Evolutionary conservation across 2,888 invertebrate species (phyloP), one percentile per base, ranked within the genome.

Genomic region (Acronicta aceris): DNA sequence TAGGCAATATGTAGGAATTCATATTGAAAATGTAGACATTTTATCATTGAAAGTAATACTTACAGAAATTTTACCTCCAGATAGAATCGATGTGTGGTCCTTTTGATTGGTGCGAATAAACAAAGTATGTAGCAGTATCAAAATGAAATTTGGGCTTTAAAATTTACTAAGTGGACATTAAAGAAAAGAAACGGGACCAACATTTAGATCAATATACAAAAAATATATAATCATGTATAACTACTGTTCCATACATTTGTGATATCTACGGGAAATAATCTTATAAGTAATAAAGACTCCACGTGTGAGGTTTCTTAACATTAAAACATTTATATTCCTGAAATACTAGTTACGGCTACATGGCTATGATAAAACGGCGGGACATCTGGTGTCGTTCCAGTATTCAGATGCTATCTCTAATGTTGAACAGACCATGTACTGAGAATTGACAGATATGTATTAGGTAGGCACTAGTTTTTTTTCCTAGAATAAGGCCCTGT

Each of bases 401-500:
- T 62, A 65, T 60, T 62, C 42, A 78, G 81, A 85, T 87, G 67
- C 36, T 74, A 86, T 87, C 84, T 65, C 57, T 65, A 42, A 64
- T 56, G 68, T 74, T 66, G 57, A 78, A 88, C 81, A 74, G 67
- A 69, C 74, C 60, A 52, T 51, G 45, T 86, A 81, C 82, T 65
- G n/a, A 64, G 82, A 86, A 86, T 74, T 75, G 84, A 79, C 83
- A 76, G 71, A 75, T 74, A 80, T 74, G 71, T 77, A 65, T 73
- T 74, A n/a, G n/a, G n/a, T n/a, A n/a, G n/a, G n/a, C n/a, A 52
- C 71, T 43, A 60, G 55, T 52, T 59, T 60, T n/a, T n/a, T 63
- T 76, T 68, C 65, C 51, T 62, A 71, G 74, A 65, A 67, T 41
- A 63, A 55, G 51, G 25, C 51, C 36, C 43, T 59, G 27, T 33